Evolutionary conservation across 2,113 vertebrate species (phyloP).

Genomic region (Bolborhynchus lineola): DNA sequence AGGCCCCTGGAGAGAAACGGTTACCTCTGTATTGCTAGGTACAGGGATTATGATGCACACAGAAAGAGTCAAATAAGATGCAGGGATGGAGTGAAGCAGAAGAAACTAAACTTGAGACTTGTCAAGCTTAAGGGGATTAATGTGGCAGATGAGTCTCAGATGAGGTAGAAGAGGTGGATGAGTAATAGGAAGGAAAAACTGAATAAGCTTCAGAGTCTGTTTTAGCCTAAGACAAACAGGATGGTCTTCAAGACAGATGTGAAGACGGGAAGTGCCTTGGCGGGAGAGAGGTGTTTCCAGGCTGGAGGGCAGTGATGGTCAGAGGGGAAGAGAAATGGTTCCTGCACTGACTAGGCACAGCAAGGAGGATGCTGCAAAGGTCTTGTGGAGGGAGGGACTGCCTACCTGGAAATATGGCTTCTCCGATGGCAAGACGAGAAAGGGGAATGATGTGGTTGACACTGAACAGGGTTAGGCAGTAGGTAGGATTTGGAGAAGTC

Average conservation of each 20-base stretch:
- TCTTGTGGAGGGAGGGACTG: neutral
- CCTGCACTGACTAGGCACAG: neutral
- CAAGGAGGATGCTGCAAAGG: neutral
- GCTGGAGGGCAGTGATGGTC: neutral
- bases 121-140: neutral
- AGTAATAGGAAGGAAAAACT: slow-evolving; percentile 58
- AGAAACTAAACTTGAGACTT: neutral
- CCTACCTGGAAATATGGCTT: neutral
- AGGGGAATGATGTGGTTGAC: neutral
- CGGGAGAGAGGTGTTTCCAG: neutral
- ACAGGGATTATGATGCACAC: neutral
- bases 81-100: neutral
- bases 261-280: neutral
- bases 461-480: neutral
- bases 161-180: slow-evolving; percentile 30
- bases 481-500: neutral
- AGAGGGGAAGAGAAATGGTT: neutral
- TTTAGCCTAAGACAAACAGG: slow-evolving; percentile 24
- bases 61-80: neutral
- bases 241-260: slow-evolving; percentile 36
- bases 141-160: slow-evolving; percentile 20
- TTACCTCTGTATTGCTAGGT: neutral
- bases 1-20: neutral
- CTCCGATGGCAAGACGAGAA: neutral
- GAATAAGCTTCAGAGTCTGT: neutral